Conservation (phyloP, 2,797 vertebrate genomes). For the Manis javanica region DNA sequence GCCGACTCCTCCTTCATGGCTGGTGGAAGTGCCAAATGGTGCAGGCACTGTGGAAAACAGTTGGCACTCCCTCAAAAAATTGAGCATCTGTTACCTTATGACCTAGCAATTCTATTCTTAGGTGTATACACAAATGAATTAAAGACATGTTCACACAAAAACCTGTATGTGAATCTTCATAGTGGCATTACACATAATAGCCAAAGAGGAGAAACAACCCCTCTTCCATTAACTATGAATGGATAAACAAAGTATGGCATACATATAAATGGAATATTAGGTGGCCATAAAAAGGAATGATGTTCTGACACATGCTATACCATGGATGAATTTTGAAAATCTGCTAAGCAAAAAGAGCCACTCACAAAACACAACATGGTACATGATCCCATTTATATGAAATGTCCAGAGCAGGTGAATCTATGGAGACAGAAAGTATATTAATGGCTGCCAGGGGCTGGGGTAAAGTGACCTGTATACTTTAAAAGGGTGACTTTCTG, state of each 20-base stretch:
- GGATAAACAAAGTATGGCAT: background rate
- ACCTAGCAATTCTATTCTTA: background rate
- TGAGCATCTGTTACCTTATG: background rate
- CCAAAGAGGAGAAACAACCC: background rate
- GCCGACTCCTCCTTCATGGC: background rate
- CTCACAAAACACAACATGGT: background rate
- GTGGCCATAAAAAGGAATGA: constrained; percentile 5
- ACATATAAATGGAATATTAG: background rate
- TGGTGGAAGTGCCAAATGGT: background rate
- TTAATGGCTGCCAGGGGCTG: background rate
- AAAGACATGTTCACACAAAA: background rate
- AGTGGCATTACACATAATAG: background rate
- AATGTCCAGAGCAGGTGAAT: background rate
- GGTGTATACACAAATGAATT: background rate
- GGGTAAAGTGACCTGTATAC: background rate
- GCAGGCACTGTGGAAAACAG: background rate
- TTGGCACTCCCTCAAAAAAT: background rate
- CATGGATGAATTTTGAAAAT: background rate
- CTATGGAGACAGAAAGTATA: background rate
- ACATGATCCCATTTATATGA: background rate
- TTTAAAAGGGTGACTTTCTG: background rate
- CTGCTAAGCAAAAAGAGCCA: background rate
- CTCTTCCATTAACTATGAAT: background rate
- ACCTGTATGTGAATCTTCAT: background rate
- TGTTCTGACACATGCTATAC: background rate